Conservation (phyloP, 2,797 vertebrate species). For the Poliocrania exsul region DNA sequence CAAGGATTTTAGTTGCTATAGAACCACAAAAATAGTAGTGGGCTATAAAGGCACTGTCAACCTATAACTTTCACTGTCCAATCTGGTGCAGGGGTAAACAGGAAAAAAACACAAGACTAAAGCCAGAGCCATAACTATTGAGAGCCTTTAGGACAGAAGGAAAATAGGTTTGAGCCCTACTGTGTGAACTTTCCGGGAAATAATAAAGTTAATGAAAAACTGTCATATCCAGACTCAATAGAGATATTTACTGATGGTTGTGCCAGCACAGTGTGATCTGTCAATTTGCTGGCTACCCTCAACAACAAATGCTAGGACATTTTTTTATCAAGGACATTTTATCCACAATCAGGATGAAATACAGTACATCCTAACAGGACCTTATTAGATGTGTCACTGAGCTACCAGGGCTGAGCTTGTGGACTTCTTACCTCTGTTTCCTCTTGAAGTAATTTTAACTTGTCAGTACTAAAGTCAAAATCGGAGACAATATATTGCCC, state of each 20-base stretch:
- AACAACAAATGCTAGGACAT: background rate
- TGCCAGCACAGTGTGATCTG: background rate
- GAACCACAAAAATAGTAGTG: background rate
- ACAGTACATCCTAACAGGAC: background rate
- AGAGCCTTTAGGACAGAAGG: background rate
- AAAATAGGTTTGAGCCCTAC: background rate
- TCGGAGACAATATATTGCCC: accelerated
- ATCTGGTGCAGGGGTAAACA: background rate
- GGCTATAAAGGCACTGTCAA: background rate
- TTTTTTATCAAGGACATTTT: background rate
- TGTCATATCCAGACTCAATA: background rate
- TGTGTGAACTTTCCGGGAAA: conserved; percentile 10
- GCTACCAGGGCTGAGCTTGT: background rate
- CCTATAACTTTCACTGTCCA: background rate
- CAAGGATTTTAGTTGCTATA: conserved; percentile 3
- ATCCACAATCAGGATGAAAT: background rate
- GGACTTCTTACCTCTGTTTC: background rate
- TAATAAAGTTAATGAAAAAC: conserved; percentile 27
- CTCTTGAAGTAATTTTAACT: background rate
- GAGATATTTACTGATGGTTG: background rate
- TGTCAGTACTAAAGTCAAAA: background rate
- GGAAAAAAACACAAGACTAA: background rate
- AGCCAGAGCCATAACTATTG: background rate
- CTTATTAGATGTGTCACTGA: background rate
- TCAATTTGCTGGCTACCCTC: background rate